A percentile compares a stretch with the other conserved stretches of the same genome.
Evolutionary conservation across 2,888 invertebrate species (phyloP).

Genomic region (Parnassius smintheus): DNA sequence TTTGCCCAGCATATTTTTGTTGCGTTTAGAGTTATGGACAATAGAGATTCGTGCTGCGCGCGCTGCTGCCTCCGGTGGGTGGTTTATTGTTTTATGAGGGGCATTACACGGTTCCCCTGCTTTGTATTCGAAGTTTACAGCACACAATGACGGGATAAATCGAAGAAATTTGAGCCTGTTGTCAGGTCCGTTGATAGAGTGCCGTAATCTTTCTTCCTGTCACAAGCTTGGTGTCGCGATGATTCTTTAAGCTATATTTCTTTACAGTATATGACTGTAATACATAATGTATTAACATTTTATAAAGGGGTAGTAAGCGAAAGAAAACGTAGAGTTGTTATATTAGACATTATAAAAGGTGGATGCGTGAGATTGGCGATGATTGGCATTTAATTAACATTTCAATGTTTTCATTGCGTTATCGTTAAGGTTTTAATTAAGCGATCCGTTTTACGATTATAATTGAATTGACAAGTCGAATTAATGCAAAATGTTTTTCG

Average conservation of each 20-base stretch:
- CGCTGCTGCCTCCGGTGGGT: constrained; percentile 48
- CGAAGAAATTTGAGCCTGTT: constrained; percentile 58
- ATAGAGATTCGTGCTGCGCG: constrained; percentile 39
- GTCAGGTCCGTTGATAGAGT: constrained; percentile 62
- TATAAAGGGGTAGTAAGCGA: background rate
- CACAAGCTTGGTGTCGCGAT: constrained; percentile 39
- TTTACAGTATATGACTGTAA: background rate
- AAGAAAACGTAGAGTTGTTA: background rate
- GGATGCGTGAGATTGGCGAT: background rate
- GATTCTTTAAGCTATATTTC: constrained; percentile 30
- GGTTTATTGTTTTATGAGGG: constrained; percentile 73
- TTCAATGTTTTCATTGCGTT: background rate
- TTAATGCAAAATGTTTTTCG: too few species aligned
- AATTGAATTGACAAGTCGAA: too few species aligned
- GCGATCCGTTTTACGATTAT: too few species aligned
- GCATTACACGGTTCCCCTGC: constrained; percentile 57
- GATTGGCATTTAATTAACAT: background rate
- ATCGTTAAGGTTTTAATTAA: too few species aligned
- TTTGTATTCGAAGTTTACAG: constrained; percentile 48
- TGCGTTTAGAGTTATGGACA: constrained; percentile 38
- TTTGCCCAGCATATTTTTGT: constrained; percentile 37
- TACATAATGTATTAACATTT: constrained; percentile 5
- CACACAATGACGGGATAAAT: constrained; percentile 61
- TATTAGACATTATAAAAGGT: background rate
- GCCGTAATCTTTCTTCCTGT: constrained; percentile 66